Base-by-base conservation (phyloP, 2,888 invertebrate genomes). In the Galeruca laticollis region DNA sequence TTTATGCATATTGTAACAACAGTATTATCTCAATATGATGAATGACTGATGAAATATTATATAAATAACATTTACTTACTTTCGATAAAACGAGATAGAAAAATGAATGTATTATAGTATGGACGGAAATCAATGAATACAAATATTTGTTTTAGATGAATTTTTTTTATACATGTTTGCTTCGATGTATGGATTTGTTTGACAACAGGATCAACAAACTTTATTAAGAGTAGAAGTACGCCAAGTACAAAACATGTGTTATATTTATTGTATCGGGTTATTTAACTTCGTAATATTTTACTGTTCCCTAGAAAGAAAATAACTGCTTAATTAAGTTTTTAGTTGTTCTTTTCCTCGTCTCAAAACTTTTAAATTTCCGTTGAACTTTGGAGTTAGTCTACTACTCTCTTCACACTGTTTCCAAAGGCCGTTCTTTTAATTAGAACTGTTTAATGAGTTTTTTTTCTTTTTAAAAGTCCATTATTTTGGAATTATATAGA, bases 11-110 rank as follows among this genome's bases (percentile, higher is more conserved):
- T 43, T 52, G 59, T 33, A 60, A 69, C 60, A 62, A 61, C 61
- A 62, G 43, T 64, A 70, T 64, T 64, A 69, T 69, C 69, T 65
- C 60, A 33, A 57, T 31, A 68, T 37, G 49, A 47, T 47, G 47
- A 47, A 47, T 47, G 47, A 47, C 47, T 60, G 62, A 37, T 69
- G 68, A 59, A 59, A 69, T 69, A 63, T 63, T 68, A 51, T 57
- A 68, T 49, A 51, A 40, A 59, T 52, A 59, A 52, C 65, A 40
- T 70, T 70, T 70, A 49, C 69, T 65, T 69, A 49, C 69, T 70
- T 70, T 65, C 60, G 65, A 65, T 65, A 69, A 69, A 59, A 51
- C 43, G 18, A 43, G 64, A 63, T 47, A 57, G 37, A 65, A 57
- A 57, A 57, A 57, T 57, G 56, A 57, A 65, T 33, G 65, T 54